Evolutionary conservation across 2,888 invertebrate species (phyloP), one percentile per base, ranked within the genome.

Genomic region (Byasa hedistus): DNA sequence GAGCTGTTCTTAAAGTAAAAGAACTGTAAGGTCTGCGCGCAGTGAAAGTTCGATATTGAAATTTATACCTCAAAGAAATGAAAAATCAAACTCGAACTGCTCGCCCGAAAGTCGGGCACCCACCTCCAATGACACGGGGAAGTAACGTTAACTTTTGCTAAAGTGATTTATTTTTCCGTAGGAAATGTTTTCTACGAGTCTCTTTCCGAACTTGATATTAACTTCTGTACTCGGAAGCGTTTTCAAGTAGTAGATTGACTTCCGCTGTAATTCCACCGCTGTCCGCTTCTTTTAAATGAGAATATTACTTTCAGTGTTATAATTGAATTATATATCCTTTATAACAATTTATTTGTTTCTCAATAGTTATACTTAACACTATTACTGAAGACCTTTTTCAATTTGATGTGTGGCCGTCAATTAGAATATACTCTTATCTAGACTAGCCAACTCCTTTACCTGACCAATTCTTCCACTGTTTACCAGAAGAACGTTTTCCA

Each of bases 1-100:
- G 21, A 32, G 32, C 52, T 32, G 36, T 66, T 66, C 21, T 21
- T 5, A 66, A 65, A 69, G 65, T 71, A 72, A 57, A 17, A 21
- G 27, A 27, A 44, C 44, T 52, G 57, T 54, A 15, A 51, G 55
- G 57, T 75, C 73, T 79, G 76, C 83, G 76, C 83, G 84, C 78
- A 82, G 84, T 86, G 83, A 84, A 87, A 88, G 85, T 87, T 86
- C 85, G 85, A 88, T 89, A 89, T 86, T 85, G 87, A 85, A 87
- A 86, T 86, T 87, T 83, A 88, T 87, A 85, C 86, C 85, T 87
- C 83, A 84, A 84, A 76, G 77, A 78, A 82, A 81, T 82, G 78
- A 82, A 83, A 84, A 84, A 81, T 68, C 73, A 79, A 87, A 86
- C 87, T 89, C 87, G 84, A 87, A 82, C 83, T 77, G 79, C 73